These are phyloP conservation scores for Lindbergichthys nudifrons DNA, from an alignment of 2,797 vertebrate genomes.

Conservation along the genomic window DNA sequence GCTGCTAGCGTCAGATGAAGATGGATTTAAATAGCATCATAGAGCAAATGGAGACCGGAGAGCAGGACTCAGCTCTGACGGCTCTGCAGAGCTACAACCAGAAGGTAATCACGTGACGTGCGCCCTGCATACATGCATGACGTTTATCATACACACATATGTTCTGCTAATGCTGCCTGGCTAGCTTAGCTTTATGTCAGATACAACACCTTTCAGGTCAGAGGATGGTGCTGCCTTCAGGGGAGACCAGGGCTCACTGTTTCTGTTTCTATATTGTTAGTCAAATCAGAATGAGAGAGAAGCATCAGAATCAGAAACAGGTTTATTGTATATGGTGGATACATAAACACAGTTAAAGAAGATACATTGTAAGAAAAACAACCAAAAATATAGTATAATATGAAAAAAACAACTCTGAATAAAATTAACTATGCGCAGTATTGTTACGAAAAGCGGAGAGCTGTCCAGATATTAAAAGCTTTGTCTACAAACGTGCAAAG, in stretches of 20 bases:
- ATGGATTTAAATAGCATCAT: constrained; percentile 89
- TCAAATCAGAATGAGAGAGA: no score
- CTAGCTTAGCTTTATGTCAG: background rate
- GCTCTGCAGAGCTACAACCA: constrained; percentile 89
- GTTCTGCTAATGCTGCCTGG: no score
- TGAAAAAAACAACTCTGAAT: no score
- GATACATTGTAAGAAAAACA: no score
- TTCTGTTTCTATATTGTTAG: background rate
- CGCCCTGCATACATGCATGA: background rate
- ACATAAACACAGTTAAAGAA: no score
- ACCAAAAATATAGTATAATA: no score
- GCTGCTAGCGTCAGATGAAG: constrained; percentile 36
- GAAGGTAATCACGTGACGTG: constrained; percentile 84
- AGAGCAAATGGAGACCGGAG: constrained; percentile 87
- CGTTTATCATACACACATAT: background rate
- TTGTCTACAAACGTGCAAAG: no score
- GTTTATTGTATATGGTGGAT: no score
- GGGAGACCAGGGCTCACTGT: background rate
- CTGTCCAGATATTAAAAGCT: no score
- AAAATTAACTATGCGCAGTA: no score
- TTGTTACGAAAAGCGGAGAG: no score
- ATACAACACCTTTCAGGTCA: background rate
- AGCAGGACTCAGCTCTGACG: constrained; percentile 84
- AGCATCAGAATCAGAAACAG: no score
- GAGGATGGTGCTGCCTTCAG: background rate